phyloP scores from a whole-genome alignment of 2,113 vertebrate species.

The Cyanoderma ruficeps region DNA sequence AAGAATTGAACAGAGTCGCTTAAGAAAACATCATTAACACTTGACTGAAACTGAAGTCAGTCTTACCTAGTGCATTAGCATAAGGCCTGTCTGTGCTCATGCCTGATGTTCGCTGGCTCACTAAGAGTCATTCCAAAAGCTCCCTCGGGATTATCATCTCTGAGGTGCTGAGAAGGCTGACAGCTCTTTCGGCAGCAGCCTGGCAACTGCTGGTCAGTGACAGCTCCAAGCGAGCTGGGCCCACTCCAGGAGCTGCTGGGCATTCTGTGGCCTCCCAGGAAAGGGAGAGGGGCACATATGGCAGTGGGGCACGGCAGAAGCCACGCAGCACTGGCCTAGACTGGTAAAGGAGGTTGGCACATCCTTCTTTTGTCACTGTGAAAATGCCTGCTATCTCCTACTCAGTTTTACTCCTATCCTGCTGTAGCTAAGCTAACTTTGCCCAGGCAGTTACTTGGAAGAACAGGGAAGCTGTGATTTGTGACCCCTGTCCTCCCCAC shows the following conservation, averaged over 20 bases:
- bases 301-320: not conserved
- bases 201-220: not conserved
- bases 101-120: not conserved
- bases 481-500: not conserved
- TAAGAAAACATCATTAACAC: conserved; percentile 3
- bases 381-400: not conserved
- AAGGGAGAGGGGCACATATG: not conserved
- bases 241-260: not conserved
- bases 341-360: not conserved
- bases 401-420: not conserved
- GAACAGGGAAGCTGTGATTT: not conserved
- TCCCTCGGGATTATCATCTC: not conserved
- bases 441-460: not conserved
- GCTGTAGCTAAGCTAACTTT: not conserved
- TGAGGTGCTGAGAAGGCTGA: not conserved
- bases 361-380: not conserved
- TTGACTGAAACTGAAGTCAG: not conserved
- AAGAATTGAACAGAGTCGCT: not conserved
- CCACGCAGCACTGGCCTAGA: not conserved
- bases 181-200: not conserved
- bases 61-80: not conserved
- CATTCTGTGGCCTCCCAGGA: not conserved
- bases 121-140: not conserved
- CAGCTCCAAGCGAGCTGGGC: not conserved
- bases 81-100: not conserved